Evolutionary conservation across 2,797 vertebrate species (phyloP).

Genomic region (Ceryle rudis): DNA sequence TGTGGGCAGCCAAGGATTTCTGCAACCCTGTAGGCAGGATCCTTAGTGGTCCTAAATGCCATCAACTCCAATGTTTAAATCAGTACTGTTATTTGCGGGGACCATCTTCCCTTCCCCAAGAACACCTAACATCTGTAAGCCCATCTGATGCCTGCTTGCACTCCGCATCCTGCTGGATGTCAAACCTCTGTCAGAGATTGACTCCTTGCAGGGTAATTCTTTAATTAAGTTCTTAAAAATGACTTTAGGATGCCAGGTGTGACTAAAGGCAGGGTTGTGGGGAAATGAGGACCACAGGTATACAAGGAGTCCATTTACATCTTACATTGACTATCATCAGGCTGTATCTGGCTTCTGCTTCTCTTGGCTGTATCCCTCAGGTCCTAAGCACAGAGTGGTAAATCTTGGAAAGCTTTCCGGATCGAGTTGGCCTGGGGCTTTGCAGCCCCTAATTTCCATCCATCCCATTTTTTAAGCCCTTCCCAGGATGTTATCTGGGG

Average conservation of each 20-base stretch:
- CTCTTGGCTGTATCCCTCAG: rapidly evolving
- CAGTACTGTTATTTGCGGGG: background rate
- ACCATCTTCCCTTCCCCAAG: background rate
- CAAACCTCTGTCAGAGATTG: background rate
- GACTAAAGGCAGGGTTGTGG: background rate
- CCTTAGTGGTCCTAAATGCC: background rate
- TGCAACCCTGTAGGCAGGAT: background rate
- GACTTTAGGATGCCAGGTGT: background rate
- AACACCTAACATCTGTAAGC: rapidly evolving
- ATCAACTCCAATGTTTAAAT: background rate
- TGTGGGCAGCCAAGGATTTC: background rate
- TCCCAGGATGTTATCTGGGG: background rate
- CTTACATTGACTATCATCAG: background rate
- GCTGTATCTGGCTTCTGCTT: background rate
- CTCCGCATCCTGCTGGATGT: background rate
- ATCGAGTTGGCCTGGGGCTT: rapidly evolving
- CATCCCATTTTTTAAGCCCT: background rate
- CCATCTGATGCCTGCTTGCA: background rate
- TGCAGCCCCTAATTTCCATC: background rate
- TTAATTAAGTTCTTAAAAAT: background rate
- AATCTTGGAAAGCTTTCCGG: background rate
- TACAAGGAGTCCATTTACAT: background rate
- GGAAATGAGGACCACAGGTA: background rate
- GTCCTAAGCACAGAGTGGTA: rapidly evolving
- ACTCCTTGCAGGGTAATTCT: background rate